Evolutionary conservation across 2,888 invertebrate genomes (phyloP).

Genomic region (Corbicula japonica): DNA sequence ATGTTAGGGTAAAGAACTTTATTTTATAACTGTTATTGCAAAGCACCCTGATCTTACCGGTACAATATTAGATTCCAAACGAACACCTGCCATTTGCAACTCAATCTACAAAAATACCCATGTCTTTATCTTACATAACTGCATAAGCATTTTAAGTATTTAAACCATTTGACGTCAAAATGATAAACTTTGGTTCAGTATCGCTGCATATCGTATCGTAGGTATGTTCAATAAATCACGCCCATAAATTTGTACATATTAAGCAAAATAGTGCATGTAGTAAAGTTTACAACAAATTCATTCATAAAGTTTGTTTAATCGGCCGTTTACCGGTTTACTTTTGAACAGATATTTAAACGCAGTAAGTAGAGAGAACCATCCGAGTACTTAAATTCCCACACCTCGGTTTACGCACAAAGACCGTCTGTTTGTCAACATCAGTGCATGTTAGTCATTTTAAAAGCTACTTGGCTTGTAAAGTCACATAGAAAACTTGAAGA

Average conservation of each 20-base stretch:
- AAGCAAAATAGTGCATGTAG: conserved; percentile 19
- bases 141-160: conserved; percentile 4
- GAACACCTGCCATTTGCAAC: no score
- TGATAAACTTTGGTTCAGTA: not conserved
- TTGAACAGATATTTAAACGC: no score
- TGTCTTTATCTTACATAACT: not conserved
- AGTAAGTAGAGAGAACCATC: conserved; percentile 49
- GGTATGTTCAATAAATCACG: not conserved
- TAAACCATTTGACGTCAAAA: not conserved
- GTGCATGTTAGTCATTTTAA: conserved; percentile 35
- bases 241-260: not conserved
- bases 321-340: conserved; percentile 1
- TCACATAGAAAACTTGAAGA: no score
- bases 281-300: conserved; percentile 36
- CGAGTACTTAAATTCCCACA: conserved; percentile 37
- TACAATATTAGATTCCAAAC: no score
- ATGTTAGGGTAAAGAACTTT: no score
- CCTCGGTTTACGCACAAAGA: conserved; percentile 37
- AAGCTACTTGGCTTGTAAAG: not conserved
- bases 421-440: conserved; percentile 46
- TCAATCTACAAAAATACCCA: conserved; percentile 7
- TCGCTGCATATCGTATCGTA: not conserved
- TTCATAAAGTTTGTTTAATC: conserved; percentile 28
- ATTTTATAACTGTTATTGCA: no score
- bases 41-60: no score